A percentile compares a stretch with the other conserved stretches of the same genome.
phyloP scores from a whole-genome alignment of 2,888 invertebrate genomes.

The Pterostichus madidus region DNA sequence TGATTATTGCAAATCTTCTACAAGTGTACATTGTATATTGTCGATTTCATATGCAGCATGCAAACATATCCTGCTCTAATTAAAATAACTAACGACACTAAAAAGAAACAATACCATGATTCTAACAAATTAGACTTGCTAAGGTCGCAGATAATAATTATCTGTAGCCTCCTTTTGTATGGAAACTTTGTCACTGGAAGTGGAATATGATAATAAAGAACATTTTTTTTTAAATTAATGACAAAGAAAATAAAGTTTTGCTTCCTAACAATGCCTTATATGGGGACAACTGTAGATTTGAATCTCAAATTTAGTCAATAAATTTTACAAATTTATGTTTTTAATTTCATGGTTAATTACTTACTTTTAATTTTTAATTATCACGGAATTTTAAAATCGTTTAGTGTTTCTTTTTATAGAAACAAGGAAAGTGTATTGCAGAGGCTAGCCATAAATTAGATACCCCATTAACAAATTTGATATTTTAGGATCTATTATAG shows the following conservation, averaged over 20 bases:
- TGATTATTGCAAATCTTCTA: constrained; percentile 18
- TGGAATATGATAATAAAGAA: too few species aligned
- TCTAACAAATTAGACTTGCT: not conserved
- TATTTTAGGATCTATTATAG: too few species aligned
- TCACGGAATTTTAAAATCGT: not conserved
- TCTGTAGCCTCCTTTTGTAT: not conserved
- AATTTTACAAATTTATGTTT: not conserved
- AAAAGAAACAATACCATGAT: not conserved
- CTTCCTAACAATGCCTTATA: constrained; percentile 24
- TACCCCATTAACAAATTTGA: too few species aligned
- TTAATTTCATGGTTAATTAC: constrained; percentile 9
- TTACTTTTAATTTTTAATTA: not conserved
- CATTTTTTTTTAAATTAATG: not conserved
- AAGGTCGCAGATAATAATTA: constrained; percentile 11
- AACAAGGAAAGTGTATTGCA: too few species aligned
- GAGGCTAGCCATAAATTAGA: too few species aligned
- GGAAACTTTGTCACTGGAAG: too few species aligned
- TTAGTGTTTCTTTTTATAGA: too few species aligned
- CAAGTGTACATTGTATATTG: too few species aligned
- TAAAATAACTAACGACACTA: constrained; percentile 4
- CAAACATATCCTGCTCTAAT: not conserved
- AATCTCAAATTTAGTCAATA: not conserved
- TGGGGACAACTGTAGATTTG: not conserved
- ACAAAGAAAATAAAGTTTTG: not conserved
- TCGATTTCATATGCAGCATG: not conserved